Conservation (phyloP, 2,888 invertebrate species). For the Phortica okadai region DNA sequence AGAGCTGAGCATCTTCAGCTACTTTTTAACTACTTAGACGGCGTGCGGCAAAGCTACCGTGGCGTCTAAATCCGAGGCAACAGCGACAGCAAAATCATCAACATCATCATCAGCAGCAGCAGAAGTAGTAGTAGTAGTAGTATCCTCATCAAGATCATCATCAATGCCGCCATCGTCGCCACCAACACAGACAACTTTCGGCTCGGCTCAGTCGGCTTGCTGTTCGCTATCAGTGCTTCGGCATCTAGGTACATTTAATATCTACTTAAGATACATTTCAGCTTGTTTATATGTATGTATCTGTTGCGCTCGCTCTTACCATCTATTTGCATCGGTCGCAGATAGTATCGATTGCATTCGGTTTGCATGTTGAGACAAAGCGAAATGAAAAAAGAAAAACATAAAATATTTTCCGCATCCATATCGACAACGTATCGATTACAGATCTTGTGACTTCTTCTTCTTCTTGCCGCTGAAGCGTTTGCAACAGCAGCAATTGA, state of each 20-base stretch:
- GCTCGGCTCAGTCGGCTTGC: conserved; percentile 30
- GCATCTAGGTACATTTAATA: conserved; percentile 65
- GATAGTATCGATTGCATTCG: conserved; percentile 51
- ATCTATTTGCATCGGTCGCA: not conserved
- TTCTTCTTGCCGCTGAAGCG: not conserved
- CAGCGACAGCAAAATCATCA: conserved; percentile 50
- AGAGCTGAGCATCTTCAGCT: conserved; percentile 44
- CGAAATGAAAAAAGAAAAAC: not conserved
- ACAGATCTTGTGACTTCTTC: conserved; percentile 6
- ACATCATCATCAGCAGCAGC: conserved; percentile 34
- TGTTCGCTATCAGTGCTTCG: conserved; percentile 60
- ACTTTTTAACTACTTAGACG: conserved; percentile 24
- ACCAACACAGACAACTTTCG: conserved; percentile 32
- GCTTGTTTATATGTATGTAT: not conserved
- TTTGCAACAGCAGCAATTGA: conserved; percentile 55
- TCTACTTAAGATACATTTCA: conserved; percentile 67
- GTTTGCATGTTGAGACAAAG: conserved; percentile 20
- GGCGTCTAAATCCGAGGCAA: conserved; percentile 59
- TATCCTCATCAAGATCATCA: conserved; percentile 44
- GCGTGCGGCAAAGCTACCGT: conserved; percentile 48
- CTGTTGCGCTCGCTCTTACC: conserved; percentile 1
- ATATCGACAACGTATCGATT: conserved; percentile 31
- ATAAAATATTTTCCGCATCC: not conserved
- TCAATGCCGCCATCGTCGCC: conserved; percentile 41
- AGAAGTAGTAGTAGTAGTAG: conserved; percentile 28